A percentile compares a stretch with the other conserved stretches of the same genome.
Evolutionary conservation across 2,888 invertebrate genomes (phyloP).

Genomic region (Smittia aterrima): DNA sequence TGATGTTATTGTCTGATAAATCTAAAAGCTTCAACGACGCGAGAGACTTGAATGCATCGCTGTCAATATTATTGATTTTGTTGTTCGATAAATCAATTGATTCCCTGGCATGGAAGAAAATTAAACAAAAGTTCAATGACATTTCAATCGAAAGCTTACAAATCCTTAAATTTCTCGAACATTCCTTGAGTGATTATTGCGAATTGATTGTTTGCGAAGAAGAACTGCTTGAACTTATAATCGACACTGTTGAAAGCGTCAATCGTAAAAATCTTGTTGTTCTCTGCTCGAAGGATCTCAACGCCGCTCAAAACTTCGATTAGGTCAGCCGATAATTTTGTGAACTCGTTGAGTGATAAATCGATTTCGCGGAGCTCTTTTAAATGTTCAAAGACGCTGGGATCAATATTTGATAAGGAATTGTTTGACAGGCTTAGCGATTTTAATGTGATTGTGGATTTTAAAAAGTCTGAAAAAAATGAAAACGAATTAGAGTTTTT

Average conservation of each 20-base stretch:
- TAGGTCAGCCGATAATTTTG: slow-evolving; percentile 40
- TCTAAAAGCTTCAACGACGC: slow-evolving; percentile 38
- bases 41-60: slow-evolving; percentile 40
- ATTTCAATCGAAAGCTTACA: slow-evolving; percentile 31
- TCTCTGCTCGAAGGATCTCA: slow-evolving; percentile 29
- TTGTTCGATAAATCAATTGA: slow-evolving; percentile 41
- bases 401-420: slow-evolving; percentile 39
- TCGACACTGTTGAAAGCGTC: slow-evolving; percentile 4
- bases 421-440: slow-evolving; percentile 42
- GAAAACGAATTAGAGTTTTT: no score
- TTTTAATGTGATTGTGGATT: slow-evolving; percentile 31
- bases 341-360: slow-evolving; percentile 41
- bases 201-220: slow-evolving; percentile 42
- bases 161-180: slow-evolving; percentile 39
- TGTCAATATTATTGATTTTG: slow-evolving; percentile 41
- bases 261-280: slow-evolving; percentile 41
- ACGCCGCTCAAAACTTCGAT: slow-evolving; percentile 17
- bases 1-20: slow-evolving; percentile 41
- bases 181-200: slow-evolving; percentile 32
- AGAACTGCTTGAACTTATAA: slow-evolving; percentile 30
- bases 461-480: slow-evolving; percentile 41
- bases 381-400: slow-evolving; percentile 36
- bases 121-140: background rate
- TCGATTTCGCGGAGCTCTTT: slow-evolving; percentile 36
- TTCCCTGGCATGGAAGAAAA: slow-evolving; percentile 18